Conservation (phyloP, 2,888 invertebrate species). For the Habroteleia sp. region DNA sequence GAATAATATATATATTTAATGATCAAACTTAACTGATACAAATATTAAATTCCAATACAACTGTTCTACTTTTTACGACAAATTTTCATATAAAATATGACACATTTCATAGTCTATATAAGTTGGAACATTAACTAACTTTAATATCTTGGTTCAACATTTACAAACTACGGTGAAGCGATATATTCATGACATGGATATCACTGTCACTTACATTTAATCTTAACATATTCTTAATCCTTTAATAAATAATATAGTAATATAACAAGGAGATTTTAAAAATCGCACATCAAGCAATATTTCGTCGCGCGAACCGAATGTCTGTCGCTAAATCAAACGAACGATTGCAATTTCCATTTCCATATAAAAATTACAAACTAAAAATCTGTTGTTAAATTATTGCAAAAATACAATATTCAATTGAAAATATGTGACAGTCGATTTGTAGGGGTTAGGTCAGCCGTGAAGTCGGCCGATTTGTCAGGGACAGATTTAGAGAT, state of each 20-base stretch:
- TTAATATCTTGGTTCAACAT: slow-evolving; percentile 19
- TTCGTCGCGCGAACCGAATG: no score
- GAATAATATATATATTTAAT: no score
- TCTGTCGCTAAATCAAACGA: slow-evolving; percentile 16
- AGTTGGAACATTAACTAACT: slow-evolving; percentile 17
- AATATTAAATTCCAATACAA: no score
- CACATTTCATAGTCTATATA: slow-evolving; percentile 11
- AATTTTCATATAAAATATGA: slow-evolving; percentile 24
- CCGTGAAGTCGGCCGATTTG: slow-evolving; percentile 40
- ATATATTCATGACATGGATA: slow-evolving; percentile 5
- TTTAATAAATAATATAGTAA: slow-evolving; percentile 26
- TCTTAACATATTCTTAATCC: slow-evolving; percentile 11
- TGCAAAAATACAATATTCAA: slow-evolving; percentile 43
- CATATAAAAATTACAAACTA: no score
- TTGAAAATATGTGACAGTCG: slow-evolving; percentile 46
- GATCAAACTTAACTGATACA: no score
- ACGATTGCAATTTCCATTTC: slow-evolving; percentile 24
- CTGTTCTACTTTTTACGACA: no score
- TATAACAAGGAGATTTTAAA: no score
- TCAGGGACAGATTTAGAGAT: slow-evolving; percentile 25
- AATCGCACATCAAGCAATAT: no score
- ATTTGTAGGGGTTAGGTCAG: slow-evolving; percentile 43
- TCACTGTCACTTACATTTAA: slow-evolving; percentile 1
- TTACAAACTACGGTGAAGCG: slow-evolving; percentile 2
- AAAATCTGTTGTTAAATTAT: slow-evolving; percentile 39